These are phyloP conservation scores for Sinohyriopsis cumingii DNA, from an alignment of 2,888 invertebrate genomes.

Conservation along the genomic window DNA sequence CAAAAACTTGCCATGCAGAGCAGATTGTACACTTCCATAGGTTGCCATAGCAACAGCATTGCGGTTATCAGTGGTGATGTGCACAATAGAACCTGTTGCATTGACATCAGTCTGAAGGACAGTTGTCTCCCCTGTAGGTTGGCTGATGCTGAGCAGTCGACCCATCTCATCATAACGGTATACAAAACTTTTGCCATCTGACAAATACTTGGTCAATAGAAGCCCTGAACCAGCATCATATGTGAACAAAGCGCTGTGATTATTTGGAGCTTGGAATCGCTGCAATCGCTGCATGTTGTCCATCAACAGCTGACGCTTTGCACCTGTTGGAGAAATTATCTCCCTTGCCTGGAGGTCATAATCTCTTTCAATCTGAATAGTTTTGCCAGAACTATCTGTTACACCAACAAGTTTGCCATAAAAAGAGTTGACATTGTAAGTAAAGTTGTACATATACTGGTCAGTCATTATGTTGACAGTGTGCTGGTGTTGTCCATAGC, in stretches of 20 bases:
- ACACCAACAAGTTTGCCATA: conserved; percentile 95
- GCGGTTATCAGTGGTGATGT: conserved; percentile 69
- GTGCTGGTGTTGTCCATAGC: conserved; percentile 94
- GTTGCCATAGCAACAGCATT: conserved; percentile 70
- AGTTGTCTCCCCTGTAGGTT: conserved; percentile 94
- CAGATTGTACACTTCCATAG: conserved; percentile 71
- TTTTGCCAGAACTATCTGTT: conserved; percentile 90
- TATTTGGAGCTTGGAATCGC: conserved; percentile 89
- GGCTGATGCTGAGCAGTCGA: conserved; percentile 86
- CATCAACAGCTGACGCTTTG: conserved; percentile 80
- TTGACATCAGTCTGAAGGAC: conserved; percentile 71
- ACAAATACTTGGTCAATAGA: conserved; percentile 75
- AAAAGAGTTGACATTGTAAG: conserved; percentile 96
- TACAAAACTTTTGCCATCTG: conserved; percentile 84
- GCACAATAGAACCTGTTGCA: conserved; percentile 70
- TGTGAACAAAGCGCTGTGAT: conserved; percentile 93
- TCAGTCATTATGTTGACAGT: conserved; percentile 97
- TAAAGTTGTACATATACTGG: conserved; percentile 93
- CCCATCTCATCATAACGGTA: conserved; percentile 94
- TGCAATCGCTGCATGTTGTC: conserved; percentile 93
- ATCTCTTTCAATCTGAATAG: conserved; percentile 88
- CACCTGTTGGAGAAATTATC: conserved; percentile 72
- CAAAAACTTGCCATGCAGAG: conserved; percentile 70
- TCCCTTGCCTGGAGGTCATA: conserved; percentile 87
- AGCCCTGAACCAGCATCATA: conserved; percentile 91